A percentile compares a stretch with the other conserved stretches of the same genome.
Conservation (phyloP, 1,140 invertebrate genomes). For the Rhynchophorus ferrugineus region DNA sequence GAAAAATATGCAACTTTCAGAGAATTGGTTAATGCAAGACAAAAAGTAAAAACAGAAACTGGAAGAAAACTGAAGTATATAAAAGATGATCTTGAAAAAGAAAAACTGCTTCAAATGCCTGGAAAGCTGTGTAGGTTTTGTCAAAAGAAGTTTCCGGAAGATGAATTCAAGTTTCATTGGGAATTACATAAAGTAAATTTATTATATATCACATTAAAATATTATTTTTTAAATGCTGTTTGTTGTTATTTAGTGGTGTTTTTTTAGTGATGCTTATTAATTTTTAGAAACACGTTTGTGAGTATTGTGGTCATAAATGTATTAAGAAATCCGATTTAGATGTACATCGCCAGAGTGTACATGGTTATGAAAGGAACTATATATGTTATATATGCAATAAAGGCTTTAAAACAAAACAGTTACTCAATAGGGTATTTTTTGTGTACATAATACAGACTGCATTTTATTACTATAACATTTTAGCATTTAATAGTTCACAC, state of each 20-base stretch:
- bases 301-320: conserved; percentile 24
- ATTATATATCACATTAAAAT: neutral
- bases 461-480: conserved; percentile 40
- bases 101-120: conserved; percentile 1
- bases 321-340: conserved; percentile 29
- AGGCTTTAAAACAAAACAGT: conserved; percentile 15
- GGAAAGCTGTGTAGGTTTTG: conserved; percentile 14
- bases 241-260: neutral
- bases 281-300: conserved; percentile 22
- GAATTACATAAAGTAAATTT: conserved; percentile 3
- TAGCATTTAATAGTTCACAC: conserved; percentile 41
- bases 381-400: conserved; percentile 7
- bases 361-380: conserved; percentile 38
- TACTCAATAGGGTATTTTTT: conserved; percentile 5
- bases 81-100: neutral
- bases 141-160: conserved; percentile 4
- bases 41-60: neutral
- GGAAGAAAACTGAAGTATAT: conserved; percentile 4
- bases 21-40: conserved; percentile 1
- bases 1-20: conserved; percentile 7
- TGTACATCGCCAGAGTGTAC: conserved; percentile 40
- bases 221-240: neutral
- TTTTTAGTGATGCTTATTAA: conserved; percentile 9
- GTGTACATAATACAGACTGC: conserved; percentile 34
- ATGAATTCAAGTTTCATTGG: conserved; percentile 7